Evolutionary conservation across 1,140 invertebrate genomes (phyloP).

Genomic region (Gerris buenoi): DNA sequence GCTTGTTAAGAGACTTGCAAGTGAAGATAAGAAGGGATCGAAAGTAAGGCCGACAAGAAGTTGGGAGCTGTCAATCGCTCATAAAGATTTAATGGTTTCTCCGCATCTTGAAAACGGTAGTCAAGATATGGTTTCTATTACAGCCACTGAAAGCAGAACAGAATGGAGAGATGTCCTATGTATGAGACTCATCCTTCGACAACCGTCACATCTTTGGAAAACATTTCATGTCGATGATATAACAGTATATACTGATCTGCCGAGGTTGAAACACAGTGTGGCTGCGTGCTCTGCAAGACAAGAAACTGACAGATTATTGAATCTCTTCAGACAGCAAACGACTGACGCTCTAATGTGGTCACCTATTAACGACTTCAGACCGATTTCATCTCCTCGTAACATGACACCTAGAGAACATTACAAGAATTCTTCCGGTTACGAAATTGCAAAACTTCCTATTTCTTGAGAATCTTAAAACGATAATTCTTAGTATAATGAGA

Average conservation of each 20-base stretch:
- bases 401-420: not conserved
- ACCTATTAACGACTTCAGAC: not conserved
- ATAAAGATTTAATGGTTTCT: conserved; percentile 33
- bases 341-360: conserved; percentile 5
- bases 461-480: not conserved
- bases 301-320: not conserved
- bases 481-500: no score
- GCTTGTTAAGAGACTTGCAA: conserved; percentile 8
- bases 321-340: conserved; percentile 8
- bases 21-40: not conserved
- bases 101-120: conserved; percentile 34
- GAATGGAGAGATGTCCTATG: conserved; percentile 27
- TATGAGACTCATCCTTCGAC: conserved; percentile 34
- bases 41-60: not conserved
- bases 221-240: conserved; percentile 37
- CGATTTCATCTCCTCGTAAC: not conserved
- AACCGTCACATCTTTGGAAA: conserved; percentile 38
- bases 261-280: conserved; percentile 4
- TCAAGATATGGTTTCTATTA: conserved; percentile 33
- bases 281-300: not conserved
- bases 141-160: conserved; percentile 30
- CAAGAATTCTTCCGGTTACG: conserved; percentile 3
- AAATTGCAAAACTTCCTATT: conserved; percentile 8
- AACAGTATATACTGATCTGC: conserved; percentile 26
- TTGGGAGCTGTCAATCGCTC: conserved; percentile 33